These are phyloP conservation scores for Zaprionus capensis DNA, from an alignment of 1,140 invertebrate genomes.

Conservation along the genomic window DNA sequence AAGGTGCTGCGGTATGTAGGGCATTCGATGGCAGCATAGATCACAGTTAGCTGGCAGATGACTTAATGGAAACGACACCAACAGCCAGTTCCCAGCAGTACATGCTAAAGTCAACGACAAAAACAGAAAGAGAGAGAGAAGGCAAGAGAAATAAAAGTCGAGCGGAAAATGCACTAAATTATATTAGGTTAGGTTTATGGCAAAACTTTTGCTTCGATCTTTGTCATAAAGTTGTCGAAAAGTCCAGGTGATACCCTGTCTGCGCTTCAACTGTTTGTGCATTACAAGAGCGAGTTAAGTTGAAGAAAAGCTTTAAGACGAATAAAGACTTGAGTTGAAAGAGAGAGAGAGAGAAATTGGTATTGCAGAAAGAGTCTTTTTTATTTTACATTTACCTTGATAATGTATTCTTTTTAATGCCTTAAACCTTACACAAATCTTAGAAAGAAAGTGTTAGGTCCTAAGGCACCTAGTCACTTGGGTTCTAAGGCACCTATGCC, in stretches of 20 bases:
- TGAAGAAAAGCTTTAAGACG: background rate
- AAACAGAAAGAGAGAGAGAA: background rate
- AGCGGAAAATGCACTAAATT: constrained; percentile 19
- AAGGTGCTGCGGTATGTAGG: background rate
- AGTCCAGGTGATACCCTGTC: background rate
- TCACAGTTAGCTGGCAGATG: constrained; percentile 51
- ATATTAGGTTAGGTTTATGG: constrained; percentile 18
- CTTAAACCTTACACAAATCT: too few relatives aligned
- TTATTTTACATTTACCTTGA: too few relatives aligned
- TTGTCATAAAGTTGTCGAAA: background rate
- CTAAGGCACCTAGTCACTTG: too few relatives aligned
- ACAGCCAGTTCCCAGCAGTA: background rate
- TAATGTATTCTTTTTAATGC: too few relatives aligned
- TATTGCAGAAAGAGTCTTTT: too few relatives aligned
- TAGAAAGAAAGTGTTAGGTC: too few relatives aligned
- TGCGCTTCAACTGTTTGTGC: background rate
- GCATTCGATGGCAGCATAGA: constrained; percentile 23
- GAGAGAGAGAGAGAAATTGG: too few relatives aligned
- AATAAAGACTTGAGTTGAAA: too few relatives aligned
- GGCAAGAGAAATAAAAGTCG: background rate
- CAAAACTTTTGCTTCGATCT: constrained; percentile 10
- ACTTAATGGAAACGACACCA: constrained; percentile 37
- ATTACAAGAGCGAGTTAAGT: background rate
- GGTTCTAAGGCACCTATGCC: too few relatives aligned
- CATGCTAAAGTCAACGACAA: background rate